These are phyloP conservation scores for Wiebesia pumilae DNA, from an alignment of 1,140 invertebrate genomes.

Conservation along the genomic window DNA sequence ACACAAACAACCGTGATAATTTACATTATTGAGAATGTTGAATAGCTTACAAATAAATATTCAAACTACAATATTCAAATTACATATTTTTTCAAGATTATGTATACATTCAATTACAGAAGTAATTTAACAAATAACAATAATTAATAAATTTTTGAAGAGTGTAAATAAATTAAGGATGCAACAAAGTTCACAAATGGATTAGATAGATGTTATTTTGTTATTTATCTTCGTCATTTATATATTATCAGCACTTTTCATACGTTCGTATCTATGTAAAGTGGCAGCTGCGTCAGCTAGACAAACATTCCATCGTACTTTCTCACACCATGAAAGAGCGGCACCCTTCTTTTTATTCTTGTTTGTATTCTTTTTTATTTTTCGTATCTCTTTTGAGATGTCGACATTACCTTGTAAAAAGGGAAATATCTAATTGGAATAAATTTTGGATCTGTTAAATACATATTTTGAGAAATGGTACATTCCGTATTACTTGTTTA, in stretches of 20 bases:
- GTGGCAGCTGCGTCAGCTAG: neutral
- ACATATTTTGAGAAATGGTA: neutral
- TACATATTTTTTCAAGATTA: no score
- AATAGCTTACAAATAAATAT: no score
- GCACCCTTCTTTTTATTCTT: neutral
- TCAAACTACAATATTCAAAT: no score
- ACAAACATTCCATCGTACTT: neutral
- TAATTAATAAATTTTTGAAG: no score
- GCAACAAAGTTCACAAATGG: no score
- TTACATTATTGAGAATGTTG: no score
- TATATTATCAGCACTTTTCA: neutral
- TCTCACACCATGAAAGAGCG: neutral
- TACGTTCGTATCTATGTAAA: neutral
- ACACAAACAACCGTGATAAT: no score
- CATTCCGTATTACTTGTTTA: neutral
- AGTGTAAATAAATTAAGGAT: no score
- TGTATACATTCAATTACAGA: no score
- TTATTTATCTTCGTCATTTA: neutral
- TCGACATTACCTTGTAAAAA: neutral
- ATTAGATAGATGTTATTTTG: neutral
- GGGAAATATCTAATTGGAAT: neutral
- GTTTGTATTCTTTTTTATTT: neutral
- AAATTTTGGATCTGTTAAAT: neutral
- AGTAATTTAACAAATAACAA: no score
- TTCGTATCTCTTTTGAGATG: neutral